These are phyloP conservation scores for Caenorhabditis remanei DNA, from an alignment of 1,140 invertebrate genomes.

Conservation along the genomic window DNA sequence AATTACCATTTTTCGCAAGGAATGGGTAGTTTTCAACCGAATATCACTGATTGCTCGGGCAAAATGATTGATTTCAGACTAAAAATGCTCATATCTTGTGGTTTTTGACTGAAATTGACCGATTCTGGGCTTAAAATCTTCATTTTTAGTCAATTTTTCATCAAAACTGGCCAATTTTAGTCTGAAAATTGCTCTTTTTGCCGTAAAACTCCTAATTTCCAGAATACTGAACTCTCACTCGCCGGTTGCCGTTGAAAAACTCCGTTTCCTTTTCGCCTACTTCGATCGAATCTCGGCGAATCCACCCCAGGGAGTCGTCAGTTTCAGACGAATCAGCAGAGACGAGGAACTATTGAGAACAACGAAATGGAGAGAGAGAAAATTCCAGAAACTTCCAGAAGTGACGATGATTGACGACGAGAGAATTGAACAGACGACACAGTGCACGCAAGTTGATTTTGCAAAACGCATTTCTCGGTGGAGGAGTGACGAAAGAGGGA, in stretches of 20 bases:
- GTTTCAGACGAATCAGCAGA: background rate
- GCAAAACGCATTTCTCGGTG: slow-evolving; percentile 92
- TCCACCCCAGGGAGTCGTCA: background rate
- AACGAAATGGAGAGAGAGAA: background rate
- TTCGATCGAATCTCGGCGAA: background rate
- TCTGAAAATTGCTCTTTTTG: no score
- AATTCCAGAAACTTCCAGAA: background rate
- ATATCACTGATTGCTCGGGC: no score
- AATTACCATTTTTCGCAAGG: no score
- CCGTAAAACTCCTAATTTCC: no score
- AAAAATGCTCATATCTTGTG: no score
- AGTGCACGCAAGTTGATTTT: slow-evolving; percentile 85
- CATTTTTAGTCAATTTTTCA: no score
- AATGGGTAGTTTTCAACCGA: no score
- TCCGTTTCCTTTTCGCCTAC: background rate
- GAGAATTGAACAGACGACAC: slow-evolving; percentile 63
- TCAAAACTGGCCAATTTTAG: background rate
- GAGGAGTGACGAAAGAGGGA: slow-evolving; percentile 89
- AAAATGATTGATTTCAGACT: no score
- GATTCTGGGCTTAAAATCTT: background rate
- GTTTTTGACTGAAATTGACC: no score
- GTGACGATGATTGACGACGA: background rate
- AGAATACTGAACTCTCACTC: background rate
- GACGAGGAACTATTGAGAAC: background rate
- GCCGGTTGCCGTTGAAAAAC: background rate